phyloP scores from a whole-genome alignment of 2,888 invertebrate genomes.

The Augochlorella aurata region DNA sequence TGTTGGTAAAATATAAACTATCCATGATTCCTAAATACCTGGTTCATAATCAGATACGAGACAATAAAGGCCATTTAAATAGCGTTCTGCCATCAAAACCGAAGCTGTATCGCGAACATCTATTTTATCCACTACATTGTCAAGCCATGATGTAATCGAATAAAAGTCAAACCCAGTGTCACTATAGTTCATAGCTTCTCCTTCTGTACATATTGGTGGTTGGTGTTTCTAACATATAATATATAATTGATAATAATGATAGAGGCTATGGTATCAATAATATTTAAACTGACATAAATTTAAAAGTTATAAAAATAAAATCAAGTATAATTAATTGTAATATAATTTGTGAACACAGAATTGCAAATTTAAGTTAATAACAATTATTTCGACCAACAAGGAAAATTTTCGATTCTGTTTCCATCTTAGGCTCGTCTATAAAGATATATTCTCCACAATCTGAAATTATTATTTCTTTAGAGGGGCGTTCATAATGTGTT shows the following conservation, averaged over 20 bases:
- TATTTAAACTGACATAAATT: neutral
- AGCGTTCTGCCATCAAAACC: conserved; percentile 58
- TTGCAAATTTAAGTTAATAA: neutral
- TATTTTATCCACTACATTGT: conserved; percentile 60
- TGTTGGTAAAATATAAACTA: neutral
- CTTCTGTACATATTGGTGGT: conserved; percentile 34
- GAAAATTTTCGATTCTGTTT: conserved; percentile 50
- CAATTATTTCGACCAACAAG: conserved; percentile 41
- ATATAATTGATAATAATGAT: neutral
- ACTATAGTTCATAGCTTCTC: conserved; percentile 28
- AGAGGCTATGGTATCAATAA: neutral
- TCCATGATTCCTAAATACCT: conserved; percentile 28
- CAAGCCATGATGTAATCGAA: conserved; percentile 55
- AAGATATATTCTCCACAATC: conserved; percentile 67
- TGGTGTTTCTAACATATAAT: conserved; percentile 28
- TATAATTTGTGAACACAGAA: neutral
- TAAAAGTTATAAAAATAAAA: neutral
- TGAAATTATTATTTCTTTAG: conserved; percentile 58
- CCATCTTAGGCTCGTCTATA: conserved; percentile 49
- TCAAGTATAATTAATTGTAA: neutral
- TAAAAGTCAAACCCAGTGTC: conserved; percentile 44
- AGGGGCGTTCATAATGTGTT: conserved; percentile 86
- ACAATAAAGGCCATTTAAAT: conserved; percentile 62
- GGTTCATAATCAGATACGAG: conserved; percentile 49
- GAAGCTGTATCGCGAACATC: conserved; percentile 65